Base-by-base conservation (phyloP, 2,797 vertebrate genomes). In the Perdix hodgsoniae region DNA sequence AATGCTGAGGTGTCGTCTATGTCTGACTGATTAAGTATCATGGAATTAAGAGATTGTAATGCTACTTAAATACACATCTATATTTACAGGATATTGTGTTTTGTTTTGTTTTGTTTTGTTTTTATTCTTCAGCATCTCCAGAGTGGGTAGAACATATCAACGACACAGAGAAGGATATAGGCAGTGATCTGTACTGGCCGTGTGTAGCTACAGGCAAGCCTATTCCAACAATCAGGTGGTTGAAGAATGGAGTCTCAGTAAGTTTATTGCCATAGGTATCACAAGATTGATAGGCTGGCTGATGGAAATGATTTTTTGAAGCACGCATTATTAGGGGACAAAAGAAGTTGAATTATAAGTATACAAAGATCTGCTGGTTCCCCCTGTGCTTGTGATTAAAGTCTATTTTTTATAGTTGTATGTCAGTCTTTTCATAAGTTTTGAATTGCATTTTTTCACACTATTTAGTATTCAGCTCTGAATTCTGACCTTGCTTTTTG, bases 121-220 rank as follows among this genome's bases (percentile, higher is more conserved):
- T 95, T 93, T 92, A 27, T 88, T 84, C 76, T 96, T 74, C 94
- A 99, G 99, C 99, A 45, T 98, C 98, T 96, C 99, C 99, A 11
- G 98, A 99, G 95, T 99, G 99, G 99, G 98, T 98, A 70, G 98
- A 99, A 93, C 98, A 98, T 93, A 99, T 99, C 96, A 98, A 98
- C 92, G 99, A 98, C 96, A 98, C 98, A 26, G 99, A 99, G 92
- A 98, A 96, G 95, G 98, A 99, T 96, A 98, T 99, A 81, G 96
- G 97, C 83, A 99, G 99, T 60, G 97, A 98, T 88, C 98, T 99
- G 76, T 98, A 98, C 42, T 99, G 99, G 99, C 98, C 98, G 73
- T 99, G 99, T 83, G 54, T 97, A 59, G 98, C 99, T 96, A 98
- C 97, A 2, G 99, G 99, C 64, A 99, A 98, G 86, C 99, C 99